Conservation (phyloP, 2,888 invertebrate species). For the Tigriopus californicus region DNA sequence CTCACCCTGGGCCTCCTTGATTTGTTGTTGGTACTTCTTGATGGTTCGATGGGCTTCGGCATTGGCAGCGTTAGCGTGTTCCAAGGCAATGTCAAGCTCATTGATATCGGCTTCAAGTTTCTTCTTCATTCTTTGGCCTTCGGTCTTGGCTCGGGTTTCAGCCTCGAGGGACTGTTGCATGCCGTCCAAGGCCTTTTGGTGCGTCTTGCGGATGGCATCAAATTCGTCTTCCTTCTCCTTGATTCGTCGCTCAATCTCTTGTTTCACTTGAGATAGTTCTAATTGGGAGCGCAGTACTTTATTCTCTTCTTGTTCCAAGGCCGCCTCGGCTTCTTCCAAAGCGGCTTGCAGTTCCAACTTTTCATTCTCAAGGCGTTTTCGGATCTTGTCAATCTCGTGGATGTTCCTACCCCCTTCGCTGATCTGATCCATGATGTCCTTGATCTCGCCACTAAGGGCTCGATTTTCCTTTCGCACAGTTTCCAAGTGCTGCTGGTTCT, state of each 20-base stretch:
- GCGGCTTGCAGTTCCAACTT: conserved; percentile 99
- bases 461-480: conserved; percentile 97
- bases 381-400: conserved; percentile 95
- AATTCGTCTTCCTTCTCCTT: conserved; percentile 99
- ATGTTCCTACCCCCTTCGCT: conserved; percentile 98
- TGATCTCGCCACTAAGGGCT: conserved; percentile 97
- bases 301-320: conserved; percentile 98
- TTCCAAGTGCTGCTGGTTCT: conserved; percentile 91
- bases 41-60: conserved; percentile 98
- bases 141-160: conserved; percentile 97
- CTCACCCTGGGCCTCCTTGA: conserved; percentile 84
- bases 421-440: conserved; percentile 96
- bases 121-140: conserved; percentile 99
- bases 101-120: conserved; percentile 99
- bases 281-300: conserved; percentile 62
- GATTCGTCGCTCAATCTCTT: conserved; percentile 96
- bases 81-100: conserved; percentile 94
- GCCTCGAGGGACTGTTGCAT: conserved; percentile 99
- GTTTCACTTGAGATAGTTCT: conserved; percentile 92
- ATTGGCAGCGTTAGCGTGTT: conserved; percentile 94
- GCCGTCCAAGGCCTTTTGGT: conserved; percentile 96
- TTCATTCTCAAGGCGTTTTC: conserved; percentile 95
- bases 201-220: conserved; percentile 90
- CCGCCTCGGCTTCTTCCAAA: conserved; percentile 95
- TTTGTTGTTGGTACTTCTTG: conserved; percentile 85